Evolutionary conservation across 2,797 vertebrate genomes (phyloP), one percentile per base, ranked within the genome.

Genomic region (Etheostoma perlongum): DNA sequence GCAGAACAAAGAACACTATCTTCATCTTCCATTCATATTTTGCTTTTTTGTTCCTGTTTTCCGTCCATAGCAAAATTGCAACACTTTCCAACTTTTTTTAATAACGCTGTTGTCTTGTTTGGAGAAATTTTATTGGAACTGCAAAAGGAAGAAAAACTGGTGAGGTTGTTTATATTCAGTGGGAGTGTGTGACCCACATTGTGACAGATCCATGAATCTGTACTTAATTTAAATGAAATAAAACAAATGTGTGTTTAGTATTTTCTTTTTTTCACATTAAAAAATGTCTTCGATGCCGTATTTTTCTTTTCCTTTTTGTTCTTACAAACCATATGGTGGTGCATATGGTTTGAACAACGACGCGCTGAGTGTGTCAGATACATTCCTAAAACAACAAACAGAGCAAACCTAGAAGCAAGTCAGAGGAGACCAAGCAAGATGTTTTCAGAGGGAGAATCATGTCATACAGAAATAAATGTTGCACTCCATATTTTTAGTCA

Each of bases 401-500:
- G 5, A 13, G 12, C 70, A 64, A 82, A 70, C 2, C 48, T 13
- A 40, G 60, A 46, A 25, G 21, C 15, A 10, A 64, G 23, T 19
- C 47, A 79, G 76, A 49, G 36, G 70, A 63, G 14, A 54, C 23
- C 13, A 44, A 46, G 64, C 19, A 57, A 60, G 23, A 64, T 62
- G 54, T 71, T 42, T 81, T 62, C 16, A 9, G 62, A 54, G 55
- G 36, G 2, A 52, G 59, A 76, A 75, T 52, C 27, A 46, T 70
- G 48, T 60, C 53, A 53, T 6, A 64, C 46, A 52, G 27, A 81
- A 75, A 72, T 42, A 67, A 60, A 64, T 72, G 57, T 63, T 63
- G 9, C 76, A 61, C 64, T 80, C 30, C 30, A 46, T 58, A 67
- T 57, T 47, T 53, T 67, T 67, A 68, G 61, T 51, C 72, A 62